Conservation (phyloP, 1,140 invertebrate genomes). For the Zeugodacus cucurbitae region DNA sequence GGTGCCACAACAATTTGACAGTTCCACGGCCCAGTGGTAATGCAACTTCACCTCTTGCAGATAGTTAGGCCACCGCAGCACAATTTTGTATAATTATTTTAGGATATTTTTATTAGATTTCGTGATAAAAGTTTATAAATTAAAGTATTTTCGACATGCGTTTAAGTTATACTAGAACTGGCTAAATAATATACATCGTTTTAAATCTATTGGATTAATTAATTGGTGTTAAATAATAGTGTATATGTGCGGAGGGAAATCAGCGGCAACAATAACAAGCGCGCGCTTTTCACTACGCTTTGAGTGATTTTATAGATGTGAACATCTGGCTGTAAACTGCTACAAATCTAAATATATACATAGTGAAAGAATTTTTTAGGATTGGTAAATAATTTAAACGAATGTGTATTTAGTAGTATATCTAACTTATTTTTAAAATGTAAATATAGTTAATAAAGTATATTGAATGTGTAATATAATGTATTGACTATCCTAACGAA, state of each 20-base stretch:
- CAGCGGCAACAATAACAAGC: not conserved
- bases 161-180: not conserved
- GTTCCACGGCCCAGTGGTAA: not conserved
- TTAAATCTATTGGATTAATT: not conserved
- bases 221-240: not conserved
- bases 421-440: not conserved
- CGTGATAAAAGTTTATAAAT: not conserved
- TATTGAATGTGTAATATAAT: not conserved
- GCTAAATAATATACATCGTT: not conserved
- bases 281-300: not conserved
- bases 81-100: not conserved
- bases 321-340: not conserved
- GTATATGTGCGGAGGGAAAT: not conserved
- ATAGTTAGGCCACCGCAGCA: not conserved
- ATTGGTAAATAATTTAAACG: not conserved
- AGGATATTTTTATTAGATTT: not conserved
- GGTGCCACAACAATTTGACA: not conserved
- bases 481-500: not conserved
- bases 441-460: not conserved
- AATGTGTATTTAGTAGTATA: not conserved
- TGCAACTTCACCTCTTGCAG: not conserved
- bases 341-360: not conserved
- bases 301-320: slow-evolving; percentile 4
- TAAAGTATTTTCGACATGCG: not conserved
- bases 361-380: not conserved